A percentile compares a stretch with the other conserved stretches of the same genome.
These are phyloP conservation scores for Miniopterus natalensis DNA, from an alignment of 2,113 vertebrate genomes.

Conservation along the genomic window DNA sequence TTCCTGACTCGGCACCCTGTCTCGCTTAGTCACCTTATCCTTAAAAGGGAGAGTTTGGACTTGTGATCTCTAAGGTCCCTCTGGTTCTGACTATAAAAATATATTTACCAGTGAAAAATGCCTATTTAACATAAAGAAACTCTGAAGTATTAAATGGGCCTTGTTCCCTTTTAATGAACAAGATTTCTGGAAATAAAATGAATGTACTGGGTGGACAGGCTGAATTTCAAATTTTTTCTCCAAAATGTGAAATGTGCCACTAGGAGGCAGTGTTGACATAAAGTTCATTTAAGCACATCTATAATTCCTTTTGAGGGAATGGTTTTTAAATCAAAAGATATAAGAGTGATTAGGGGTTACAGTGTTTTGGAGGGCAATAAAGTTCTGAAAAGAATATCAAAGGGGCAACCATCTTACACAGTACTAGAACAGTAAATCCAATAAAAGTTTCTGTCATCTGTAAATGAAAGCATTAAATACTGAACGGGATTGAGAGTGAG, in stretches of 20 bases:
- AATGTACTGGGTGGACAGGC: background rate
- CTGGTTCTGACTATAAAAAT: background rate
- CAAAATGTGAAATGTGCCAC: conserved; percentile 43
- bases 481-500: background rate
- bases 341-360: background rate
- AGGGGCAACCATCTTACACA: background rate
- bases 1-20: background rate
- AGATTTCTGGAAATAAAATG: conserved; percentile 46
- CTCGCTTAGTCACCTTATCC: conserved; percentile 1
- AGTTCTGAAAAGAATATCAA: conserved; percentile 44
- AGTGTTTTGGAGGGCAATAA: conserved; percentile 11
- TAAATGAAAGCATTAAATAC: background rate
- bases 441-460: background rate
- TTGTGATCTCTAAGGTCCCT: background rate
- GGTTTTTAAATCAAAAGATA: background rate
- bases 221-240: background rate
- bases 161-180: conserved; percentile 44
- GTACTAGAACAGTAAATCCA: background rate
- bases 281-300: background rate
- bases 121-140: background rate
- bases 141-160: background rate
- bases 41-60: conserved; percentile 54
- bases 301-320: background rate
- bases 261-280: conserved; percentile 71
- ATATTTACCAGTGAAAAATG: background rate